Base-by-base conservation (phyloP, 2,113 vertebrate species). In the Gymnobelideus leadbeateri region DNA sequence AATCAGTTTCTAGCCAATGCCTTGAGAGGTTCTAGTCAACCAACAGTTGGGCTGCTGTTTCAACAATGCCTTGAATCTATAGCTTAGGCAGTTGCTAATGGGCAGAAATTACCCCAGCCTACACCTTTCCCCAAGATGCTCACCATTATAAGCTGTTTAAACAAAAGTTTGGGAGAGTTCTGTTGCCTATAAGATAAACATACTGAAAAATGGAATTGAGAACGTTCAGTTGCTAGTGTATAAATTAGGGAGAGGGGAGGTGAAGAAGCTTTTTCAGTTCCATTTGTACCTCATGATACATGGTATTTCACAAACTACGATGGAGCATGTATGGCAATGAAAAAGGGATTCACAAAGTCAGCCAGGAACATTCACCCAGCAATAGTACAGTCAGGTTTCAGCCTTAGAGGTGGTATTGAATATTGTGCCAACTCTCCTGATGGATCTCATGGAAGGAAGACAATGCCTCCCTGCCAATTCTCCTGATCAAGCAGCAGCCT, bases 381-480 rank as follows among this genome's bases (percentile, higher is more conserved):
- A 49, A 31, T 57, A 90, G 28, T 91, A 1, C 91, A 51, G 68
- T 26, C n/a, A 68, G 43, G 46, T 47, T 93, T 95, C 28, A 43
- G 0, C 14, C 21, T 89, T 28, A 12, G 92, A 50, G 25, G 25
- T 49, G 53, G 68, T 94, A 68, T 5, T 89, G 9, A 94, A 96
- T 93, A 57, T 77, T 26, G 11, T 31, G 68, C 49, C 43, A n/a
- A 8, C 49, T 89, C 31, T 94, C n/a, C 91, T 94, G 10, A 92
- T 2, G 92, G 50, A 51, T 89, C 2, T 94, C 51, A 92, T 84
- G 53, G 53, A 55, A 92, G 91, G 16, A 89, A 95, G 50, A 90
- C 16, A 53, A 24, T 43, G 84, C 23, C 14, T 55, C 21, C 94
- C 49, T 96, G 53, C 3, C 37, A 90, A 25, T 61, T 68, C 51